Evolutionary conservation across 2,888 invertebrate genomes (phyloP).

Genomic region (Cactoblastis cactorum): DNA sequence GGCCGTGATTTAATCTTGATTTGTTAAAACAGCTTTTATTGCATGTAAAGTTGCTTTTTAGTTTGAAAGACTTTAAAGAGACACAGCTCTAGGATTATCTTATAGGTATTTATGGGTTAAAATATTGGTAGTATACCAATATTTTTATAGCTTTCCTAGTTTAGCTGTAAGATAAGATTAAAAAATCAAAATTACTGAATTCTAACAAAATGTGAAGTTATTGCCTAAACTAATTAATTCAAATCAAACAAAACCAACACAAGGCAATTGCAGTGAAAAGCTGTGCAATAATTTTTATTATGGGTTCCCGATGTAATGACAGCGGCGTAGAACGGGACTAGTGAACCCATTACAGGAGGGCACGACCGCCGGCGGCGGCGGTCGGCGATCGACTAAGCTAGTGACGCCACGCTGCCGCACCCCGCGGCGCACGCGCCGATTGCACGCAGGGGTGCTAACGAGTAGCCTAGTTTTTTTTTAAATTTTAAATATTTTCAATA

Average conservation of each 20-base stretch:
- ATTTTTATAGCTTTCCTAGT: no score
- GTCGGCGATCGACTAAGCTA: constrained; percentile 62
- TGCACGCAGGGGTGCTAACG: constrained; percentile 38
- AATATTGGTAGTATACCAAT: no score
- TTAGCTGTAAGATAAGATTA: no score
- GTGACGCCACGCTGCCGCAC: constrained; percentile 34
- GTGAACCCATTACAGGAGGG: constrained; percentile 54
- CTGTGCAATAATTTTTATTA: constrained; percentile 36
- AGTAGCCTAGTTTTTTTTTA: constrained; percentile 15
- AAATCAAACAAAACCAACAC: neutral
- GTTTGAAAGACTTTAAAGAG: no score
- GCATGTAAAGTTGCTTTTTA: no score
- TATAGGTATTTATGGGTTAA: no score
- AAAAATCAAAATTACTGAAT: no score
- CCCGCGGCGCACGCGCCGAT: constrained; percentile 40
- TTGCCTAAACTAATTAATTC: no score
- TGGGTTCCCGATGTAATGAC: constrained; percentile 38
- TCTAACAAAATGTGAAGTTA: no score
- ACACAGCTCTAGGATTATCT: no score
- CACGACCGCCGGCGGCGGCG: constrained; percentile 64
- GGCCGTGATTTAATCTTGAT: neutral
- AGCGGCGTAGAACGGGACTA: constrained; percentile 42
- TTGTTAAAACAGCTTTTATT: no score
- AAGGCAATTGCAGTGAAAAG: constrained; percentile 14
- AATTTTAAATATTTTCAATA: neutral